Conservation (phyloP, 2,113 vertebrate species). For the Columba janthina region DNA sequence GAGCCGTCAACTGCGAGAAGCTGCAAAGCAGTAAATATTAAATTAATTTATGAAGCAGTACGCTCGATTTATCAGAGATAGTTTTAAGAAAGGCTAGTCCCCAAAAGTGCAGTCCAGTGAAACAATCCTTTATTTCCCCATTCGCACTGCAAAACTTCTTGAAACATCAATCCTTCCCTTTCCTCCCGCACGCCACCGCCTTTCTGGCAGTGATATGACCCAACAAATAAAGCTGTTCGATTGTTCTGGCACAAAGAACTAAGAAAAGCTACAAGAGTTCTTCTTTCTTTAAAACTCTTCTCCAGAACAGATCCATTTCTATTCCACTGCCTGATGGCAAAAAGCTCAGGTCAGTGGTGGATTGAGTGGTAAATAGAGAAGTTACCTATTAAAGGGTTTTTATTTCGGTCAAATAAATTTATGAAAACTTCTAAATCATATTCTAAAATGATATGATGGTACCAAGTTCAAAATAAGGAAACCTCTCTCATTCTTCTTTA, state of each 20-base stretch:
- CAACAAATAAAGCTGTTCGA: background rate
- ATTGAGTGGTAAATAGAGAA: background rate
- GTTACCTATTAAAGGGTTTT: background rate
- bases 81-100: background rate
- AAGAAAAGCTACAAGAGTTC: background rate
- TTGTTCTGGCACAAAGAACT: background rate
- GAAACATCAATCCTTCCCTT: background rate
- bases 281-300: background rate
- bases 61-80: background rate
- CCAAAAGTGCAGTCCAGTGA: background rate
- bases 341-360: background rate
- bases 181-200: background rate
- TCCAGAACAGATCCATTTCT: background rate
- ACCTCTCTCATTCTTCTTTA: background rate
- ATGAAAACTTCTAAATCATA: background rate
- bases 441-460: fast-evolving
- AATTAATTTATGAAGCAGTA: background rate
- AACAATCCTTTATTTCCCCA: background rate
- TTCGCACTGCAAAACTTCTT: background rate
- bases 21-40: slow-evolving; percentile 67
- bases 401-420: background rate
- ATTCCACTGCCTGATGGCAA: background rate
- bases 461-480: background rate
- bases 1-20: slow-evolving; percentile 87
- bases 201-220: background rate